phyloP scores from a whole-genome alignment of 2,888 invertebrate species.

The Hedychridium roseum region DNA sequence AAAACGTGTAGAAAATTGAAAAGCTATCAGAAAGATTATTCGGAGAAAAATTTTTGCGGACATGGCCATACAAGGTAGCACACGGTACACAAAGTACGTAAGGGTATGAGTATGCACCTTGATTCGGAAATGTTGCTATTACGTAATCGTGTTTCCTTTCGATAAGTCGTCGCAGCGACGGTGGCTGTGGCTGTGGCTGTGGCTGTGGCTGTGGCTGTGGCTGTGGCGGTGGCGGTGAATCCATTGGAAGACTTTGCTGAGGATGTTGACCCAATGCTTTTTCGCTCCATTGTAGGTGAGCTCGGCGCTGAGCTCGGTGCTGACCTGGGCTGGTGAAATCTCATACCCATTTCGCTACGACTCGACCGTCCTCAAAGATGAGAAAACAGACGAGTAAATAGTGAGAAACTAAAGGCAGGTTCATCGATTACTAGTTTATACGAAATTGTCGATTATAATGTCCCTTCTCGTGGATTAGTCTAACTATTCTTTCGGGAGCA shows the following conservation, averaged over 20 bases:
- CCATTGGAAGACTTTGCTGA: constrained; percentile 58
- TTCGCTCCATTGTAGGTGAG: constrained; percentile 71
- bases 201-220: no score
- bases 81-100: no score
- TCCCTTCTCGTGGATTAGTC: no score
- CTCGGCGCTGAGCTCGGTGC: constrained; percentile 76
- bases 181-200: no score
- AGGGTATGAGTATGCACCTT: constrained; percentile 41
- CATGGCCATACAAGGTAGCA: no score
- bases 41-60: background rate
- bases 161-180: constrained; percentile 57
- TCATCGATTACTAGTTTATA: background rate
- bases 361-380: constrained; percentile 50
- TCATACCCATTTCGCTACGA: constrained; percentile 49
- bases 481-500: no score
- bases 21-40: no score
- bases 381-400: constrained; percentile 1
- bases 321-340: constrained; percentile 67
- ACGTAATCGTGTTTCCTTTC: constrained; percentile 56
- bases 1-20: no score
- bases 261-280: constrained; percentile 62
- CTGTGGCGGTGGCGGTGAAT: no score
- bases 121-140: constrained; percentile 55
- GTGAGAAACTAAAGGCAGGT: background rate
- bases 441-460: no score